phyloP scores from a whole-genome alignment of 2,888 invertebrate species.

The Parasteatoda lunata region DNA sequence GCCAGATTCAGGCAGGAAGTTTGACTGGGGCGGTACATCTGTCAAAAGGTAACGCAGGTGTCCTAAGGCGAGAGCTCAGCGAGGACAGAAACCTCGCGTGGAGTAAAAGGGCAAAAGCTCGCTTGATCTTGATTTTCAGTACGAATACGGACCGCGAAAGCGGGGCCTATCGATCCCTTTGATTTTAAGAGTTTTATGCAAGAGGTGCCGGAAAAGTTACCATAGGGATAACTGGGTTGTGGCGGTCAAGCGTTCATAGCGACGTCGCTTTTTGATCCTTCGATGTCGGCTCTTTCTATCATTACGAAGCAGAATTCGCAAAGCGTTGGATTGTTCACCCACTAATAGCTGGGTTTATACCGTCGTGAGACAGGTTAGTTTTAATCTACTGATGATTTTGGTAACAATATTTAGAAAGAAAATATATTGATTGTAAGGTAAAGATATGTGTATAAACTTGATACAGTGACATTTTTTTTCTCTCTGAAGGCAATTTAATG shows the following conservation, averaged over 20 bases:
- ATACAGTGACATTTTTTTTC: no score
- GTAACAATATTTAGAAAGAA: no score
- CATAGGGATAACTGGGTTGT: slow-evolving; percentile 74
- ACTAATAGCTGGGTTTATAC: slow-evolving; percentile 81
- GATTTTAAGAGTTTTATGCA: no score
- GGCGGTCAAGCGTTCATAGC: slow-evolving; percentile 74
- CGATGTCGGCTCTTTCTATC: slow-evolving; percentile 85
- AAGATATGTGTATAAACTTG: no score
- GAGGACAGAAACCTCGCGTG: no score
- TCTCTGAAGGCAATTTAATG: no score
- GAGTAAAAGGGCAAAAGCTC: slow-evolving; percentile 76
- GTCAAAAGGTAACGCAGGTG: slow-evolving; percentile 81
- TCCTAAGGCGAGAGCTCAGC: slow-evolving; percentile 80
- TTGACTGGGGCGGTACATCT: slow-evolving; percentile 82
- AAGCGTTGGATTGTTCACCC: slow-evolving; percentile 84
- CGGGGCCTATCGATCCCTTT: no score
- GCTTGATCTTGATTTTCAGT: slow-evolving; percentile 75
- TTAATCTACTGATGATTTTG: no score
- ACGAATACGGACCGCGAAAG: no score
- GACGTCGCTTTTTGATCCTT: slow-evolving; percentile 75
- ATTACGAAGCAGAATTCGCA: slow-evolving; percentile 83
- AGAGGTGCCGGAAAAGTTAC: slow-evolving; percentile 74
- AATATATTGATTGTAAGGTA: no score
- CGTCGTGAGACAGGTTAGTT: slow-evolving; percentile 80
- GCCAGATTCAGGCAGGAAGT: slow-evolving; percentile 80